Evolutionary conservation across 2,888 invertebrate genomes (phyloP), one percentile per base, ranked within the genome.

Genomic region (Nudaria mundana): DNA sequence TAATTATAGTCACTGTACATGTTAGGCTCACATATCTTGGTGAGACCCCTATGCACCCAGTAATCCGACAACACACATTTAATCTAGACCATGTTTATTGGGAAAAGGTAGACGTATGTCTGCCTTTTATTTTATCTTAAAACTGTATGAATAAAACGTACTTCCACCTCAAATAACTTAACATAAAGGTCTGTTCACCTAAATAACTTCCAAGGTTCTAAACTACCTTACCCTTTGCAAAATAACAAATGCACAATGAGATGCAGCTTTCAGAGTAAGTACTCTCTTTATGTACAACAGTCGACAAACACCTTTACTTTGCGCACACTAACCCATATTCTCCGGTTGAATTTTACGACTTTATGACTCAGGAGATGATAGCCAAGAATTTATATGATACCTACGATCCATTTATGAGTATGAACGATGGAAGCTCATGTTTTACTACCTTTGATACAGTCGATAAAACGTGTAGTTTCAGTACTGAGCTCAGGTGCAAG

Each of bases 321-420:
- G 25, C 37, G 13, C 30, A 22, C 18, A 37, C 33, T 35, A 32
- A 37, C 30, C 34, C 30, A 30, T 34, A 36, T 40, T 34, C 37
- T 30, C 14, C 33, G 25, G 22, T 18, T 30, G 30, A 32, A 30
- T 12, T 43, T 40, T 37, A 40, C 24, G 34, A 40, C 25, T 37
- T 31, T 28, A 30, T 32, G 38, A 25, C 39, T 16, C 12, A 5
- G 10, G 37, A 39, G 22, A 34, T 43, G 30, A 20, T 33, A 12
- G 22, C n/a, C 30, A 31, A 18, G 37, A 43, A 42, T 40, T 42
- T 42, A 42, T 37, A 32, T 31, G 40, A 34, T 34, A 34, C 29
- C 16, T 36, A 31, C 30, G 12, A 23, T 23, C 20, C 35, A 31
- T 40, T 40, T 41, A 41, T 40, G 40, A 22, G 16, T 29, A 10